phyloP scores from a whole-genome alignment of 2,888 invertebrate genomes.

The Margaritifera margaritifera region DNA sequence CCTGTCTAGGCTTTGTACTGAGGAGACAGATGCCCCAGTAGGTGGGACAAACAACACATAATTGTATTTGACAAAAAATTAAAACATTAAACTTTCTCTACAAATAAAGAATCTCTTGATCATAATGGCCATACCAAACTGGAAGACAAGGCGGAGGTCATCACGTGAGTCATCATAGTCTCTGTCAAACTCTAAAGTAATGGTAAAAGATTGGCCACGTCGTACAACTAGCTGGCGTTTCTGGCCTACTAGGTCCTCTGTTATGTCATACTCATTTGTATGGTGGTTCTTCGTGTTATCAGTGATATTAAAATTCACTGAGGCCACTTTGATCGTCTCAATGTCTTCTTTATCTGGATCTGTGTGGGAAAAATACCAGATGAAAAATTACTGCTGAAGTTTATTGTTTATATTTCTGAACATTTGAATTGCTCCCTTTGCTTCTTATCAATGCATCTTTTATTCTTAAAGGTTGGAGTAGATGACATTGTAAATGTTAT shows the following conservation, averaged over 20 bases:
- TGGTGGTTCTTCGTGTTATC: conserved; percentile 82
- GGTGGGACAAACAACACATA: too few relatives aligned
- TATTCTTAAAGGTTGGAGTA: too few relatives aligned
- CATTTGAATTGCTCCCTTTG: too few relatives aligned
- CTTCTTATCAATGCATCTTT: too few relatives aligned
- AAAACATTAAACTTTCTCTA: too few relatives aligned
- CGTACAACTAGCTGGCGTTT: conserved; percentile 77
- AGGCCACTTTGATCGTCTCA: conserved; percentile 24
- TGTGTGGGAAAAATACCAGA: neutral
- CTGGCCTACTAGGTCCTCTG: conserved; percentile 71
- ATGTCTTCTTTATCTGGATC: conserved; percentile 1
- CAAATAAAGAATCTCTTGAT: too few relatives aligned
- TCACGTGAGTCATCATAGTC: conserved; percentile 84
- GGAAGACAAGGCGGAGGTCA: conserved; percentile 88
- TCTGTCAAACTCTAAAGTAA: conserved; percentile 82
- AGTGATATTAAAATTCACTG: conserved; percentile 81
- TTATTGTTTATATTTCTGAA: too few relatives aligned
- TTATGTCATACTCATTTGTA: conserved; percentile 80
- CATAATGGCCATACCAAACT: conserved; percentile 33
- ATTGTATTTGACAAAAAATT: neutral
- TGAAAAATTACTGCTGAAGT: too few relatives aligned
- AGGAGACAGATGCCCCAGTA: too few relatives aligned
- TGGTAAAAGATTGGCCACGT: conserved; percentile 82
- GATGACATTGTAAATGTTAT: too few relatives aligned
- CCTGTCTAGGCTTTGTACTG: too few relatives aligned